Evolutionary conservation across 1,140 invertebrate species (phyloP).

Genomic region (Drosophila pallidifrons): DNA sequence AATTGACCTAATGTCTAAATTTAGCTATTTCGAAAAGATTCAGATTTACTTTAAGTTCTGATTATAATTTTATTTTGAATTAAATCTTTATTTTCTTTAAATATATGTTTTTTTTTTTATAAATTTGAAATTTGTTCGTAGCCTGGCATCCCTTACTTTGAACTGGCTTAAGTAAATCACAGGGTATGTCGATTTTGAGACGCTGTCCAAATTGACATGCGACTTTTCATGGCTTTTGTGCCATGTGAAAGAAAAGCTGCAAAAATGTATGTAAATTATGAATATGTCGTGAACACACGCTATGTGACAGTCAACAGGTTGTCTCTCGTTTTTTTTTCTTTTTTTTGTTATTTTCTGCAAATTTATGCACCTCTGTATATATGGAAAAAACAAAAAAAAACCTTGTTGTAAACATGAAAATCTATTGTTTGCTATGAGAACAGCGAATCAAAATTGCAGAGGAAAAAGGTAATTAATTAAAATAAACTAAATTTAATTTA

Average conservation of each 20-base stretch:
- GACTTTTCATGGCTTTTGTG: conserved; percentile 15
- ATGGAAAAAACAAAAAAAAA: neutral
- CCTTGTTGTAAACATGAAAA: conserved; percentile 15
- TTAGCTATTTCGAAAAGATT: no score
- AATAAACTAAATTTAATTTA: no score
- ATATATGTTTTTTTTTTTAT: no score
- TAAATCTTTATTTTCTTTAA: no score
- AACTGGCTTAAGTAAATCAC: neutral
- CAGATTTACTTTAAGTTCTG: no score
- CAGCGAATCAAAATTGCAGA: neutral
- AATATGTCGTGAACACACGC: conserved; percentile 19
- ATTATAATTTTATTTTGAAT: no score
- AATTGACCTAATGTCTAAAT: no score
- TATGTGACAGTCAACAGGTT: conserved; percentile 25
- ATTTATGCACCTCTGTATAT: neutral
- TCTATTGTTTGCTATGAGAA: conserved; percentile 4
- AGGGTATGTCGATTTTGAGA: conserved; percentile 12
- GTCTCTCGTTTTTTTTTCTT: neutral
- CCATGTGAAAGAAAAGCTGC: conserved; percentile 13
- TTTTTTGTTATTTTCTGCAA: conserved; percentile 6
- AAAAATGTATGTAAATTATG: conserved; percentile 36
- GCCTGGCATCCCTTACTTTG: no score
- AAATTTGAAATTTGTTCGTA: no score
- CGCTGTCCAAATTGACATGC: conserved; percentile 8
- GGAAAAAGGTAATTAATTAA: no score